Base-by-base conservation (phyloP, 1,140 invertebrate species). In the Olivierus martensii region DNA sequence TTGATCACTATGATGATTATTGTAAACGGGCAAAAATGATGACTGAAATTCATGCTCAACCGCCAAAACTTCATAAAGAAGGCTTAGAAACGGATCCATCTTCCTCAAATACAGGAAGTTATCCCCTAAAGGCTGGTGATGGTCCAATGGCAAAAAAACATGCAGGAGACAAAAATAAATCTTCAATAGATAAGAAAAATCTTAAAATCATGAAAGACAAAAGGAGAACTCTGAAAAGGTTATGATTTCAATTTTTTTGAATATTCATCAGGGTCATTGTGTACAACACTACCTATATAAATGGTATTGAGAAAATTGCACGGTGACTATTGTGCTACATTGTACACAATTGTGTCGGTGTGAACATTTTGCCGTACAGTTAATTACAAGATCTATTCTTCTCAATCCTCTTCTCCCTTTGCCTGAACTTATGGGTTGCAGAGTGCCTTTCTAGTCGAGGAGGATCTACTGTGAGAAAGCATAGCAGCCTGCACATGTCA, bases 1-100 rank as follows among this genome's bases (percentile, higher is more conserved):
- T 92, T 59, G 88, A 92, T 69, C 82, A 86, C 63, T 93, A 93
- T 66, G 84, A 91, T 66, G 86, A 90, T 67, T 93, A 92, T 71
- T 87, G 79, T 11, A 79, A 83, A 65, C 73, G 89, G 67, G 89
- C 89, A 15, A 84, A 83, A 72, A 84, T 94, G 82, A 91, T 90
- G 79, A 92, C 88, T 37, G 88, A 92, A 75, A 90, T 93, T 63
- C 88, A 94, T 75, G 89, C 89, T 46, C 78, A 79, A 69, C 59
- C 58, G 41, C 51, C 51, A 14, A 56, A 53, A 56, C 18, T 75
- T 79, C 71, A 63, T 56, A 63, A 53, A 48, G 58, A 57, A 58
- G 58, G 53, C 38, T 19, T 52, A 42, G 10, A 22, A 28, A 49
- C 38, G 18, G 39, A 52, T 28, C 37, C 49, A 7, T 43, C 50